phyloP scores from a whole-genome alignment of 1,140 invertebrate genomes.

The Wiebesia pumilae region DNA sequence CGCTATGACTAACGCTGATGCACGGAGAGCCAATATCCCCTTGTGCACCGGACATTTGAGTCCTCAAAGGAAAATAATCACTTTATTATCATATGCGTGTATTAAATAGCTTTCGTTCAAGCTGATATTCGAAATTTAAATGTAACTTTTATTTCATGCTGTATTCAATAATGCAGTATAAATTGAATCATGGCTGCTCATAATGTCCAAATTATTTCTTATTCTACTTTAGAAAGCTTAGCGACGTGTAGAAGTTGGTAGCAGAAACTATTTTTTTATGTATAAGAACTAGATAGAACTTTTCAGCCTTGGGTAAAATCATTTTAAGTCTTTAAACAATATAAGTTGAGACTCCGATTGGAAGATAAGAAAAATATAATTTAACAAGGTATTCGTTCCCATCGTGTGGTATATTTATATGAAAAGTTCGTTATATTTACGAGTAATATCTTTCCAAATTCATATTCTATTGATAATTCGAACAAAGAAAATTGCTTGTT shows the following conservation, averaged over 20 bases:
- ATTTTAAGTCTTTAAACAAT: neutral
- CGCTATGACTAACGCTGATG: neutral
- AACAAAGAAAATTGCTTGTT: neutral
- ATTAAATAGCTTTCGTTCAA: slow-evolving; percentile 9
- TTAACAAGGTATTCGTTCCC: neutral
- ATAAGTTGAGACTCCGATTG: neutral
- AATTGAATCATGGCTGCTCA: neutral
- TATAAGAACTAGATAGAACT: too few relatives aligned
- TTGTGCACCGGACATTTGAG: neutral
- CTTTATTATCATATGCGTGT: slow-evolving; percentile 16
- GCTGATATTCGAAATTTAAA: neutral
- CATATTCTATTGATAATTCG: neutral
- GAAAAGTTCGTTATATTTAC: neutral
- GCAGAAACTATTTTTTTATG: too few relatives aligned
- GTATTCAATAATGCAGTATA: neutral
- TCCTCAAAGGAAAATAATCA: slow-evolving; percentile 47
- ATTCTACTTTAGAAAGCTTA: neutral
- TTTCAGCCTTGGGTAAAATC: neutral
- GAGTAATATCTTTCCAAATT: neutral
- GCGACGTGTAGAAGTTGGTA: too few relatives aligned
- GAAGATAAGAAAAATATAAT: neutral
- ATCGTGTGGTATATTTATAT: neutral
- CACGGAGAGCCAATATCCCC: neutral
- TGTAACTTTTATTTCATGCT: slow-evolving; percentile 28
- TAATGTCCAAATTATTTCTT: neutral